Evolutionary conservation across 1,140 invertebrate genomes (phyloP), one percentile per base, ranked within the genome.

Genomic region (Drosophila busckii): DNA sequence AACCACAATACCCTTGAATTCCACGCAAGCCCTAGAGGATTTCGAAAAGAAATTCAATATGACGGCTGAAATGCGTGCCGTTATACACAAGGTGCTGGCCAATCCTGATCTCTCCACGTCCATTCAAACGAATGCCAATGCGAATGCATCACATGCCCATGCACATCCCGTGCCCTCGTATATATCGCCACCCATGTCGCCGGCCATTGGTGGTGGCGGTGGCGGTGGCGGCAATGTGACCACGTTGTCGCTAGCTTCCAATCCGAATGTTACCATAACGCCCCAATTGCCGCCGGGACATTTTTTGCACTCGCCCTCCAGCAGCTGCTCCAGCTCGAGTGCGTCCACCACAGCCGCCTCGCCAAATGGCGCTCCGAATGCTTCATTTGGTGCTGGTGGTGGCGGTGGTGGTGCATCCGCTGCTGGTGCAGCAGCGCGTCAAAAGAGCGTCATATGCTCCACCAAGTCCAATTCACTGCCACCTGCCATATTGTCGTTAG

Each of bases 1-100:
- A 4, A 75, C 55, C 9, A 86, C 84, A 4, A 84, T 86, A 45
- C 70, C 80, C 1, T 34, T 86, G 0, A 86, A 86, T 23, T 86
- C 84, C 1, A 65, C 80, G 1, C 68, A 80, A 17, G 71, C 80
- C 0, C 44, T 86, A 13, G 84, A 86, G 50, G 84, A 86, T 56
- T 86, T 86, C 3, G 80, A 86, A 38, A 86, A 85, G 56, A 86
- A 86, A 28, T 85, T 75, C 23, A 86, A 85, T 49, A 86, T 86
- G 85, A 85, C 82, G 3, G 84, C 86, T 20, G 84, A 86, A 56
- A 86, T 86, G 84, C 70, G 80, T 1, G 85, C 82, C 10, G 85
- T 87, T 4, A 86, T 87, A 29, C 85, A 86, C 40, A 87, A 87
- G 31, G 85, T 87, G 4, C 26, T 87, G 16, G 78, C 85, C 42